Conservation (phyloP, 2,888 invertebrate species). For the Thecophora atra region DNA sequence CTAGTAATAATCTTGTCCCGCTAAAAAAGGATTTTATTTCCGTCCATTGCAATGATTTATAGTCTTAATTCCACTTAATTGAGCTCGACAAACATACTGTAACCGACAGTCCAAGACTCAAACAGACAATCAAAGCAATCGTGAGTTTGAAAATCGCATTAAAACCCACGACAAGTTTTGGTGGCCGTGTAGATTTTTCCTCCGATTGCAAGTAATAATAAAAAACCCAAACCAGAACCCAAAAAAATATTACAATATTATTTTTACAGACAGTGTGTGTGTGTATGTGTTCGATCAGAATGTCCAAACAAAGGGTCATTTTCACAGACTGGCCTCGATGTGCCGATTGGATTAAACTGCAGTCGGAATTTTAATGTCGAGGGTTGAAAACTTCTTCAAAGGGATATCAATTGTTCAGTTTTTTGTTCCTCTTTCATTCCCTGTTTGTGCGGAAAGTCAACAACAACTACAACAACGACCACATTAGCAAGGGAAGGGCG, state of each 20-base stretch:
- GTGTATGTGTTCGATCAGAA: background rate
- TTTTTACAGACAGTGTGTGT: background rate
- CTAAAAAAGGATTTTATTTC: background rate
- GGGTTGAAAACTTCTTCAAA: conserved; percentile 3
- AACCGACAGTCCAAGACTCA: no score
- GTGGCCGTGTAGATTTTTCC: background rate
- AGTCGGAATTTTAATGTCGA: background rate
- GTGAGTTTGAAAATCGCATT: background rate
- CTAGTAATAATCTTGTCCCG: background rate
- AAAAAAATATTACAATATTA: no score
- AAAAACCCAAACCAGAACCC: no score
- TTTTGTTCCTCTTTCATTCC: background rate
- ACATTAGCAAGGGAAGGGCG: background rate
- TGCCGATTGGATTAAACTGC: background rate
- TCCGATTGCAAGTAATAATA: no score
- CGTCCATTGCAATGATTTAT: background rate
- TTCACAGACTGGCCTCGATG: background rate
- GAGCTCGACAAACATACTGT: background rate
- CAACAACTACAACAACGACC: background rate
- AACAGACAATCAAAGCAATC: background rate
- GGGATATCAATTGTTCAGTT: background rate
- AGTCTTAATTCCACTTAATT: background rate
- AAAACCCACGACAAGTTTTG: background rate
- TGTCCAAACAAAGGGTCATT: conserved; percentile 28
- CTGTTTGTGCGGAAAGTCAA: background rate